A percentile compares a stretch with the other conserved stretches of the same genome.
Evolutionary conservation across 2,888 invertebrate genomes (phyloP).

Genomic region (Pandemis heparana): DNA sequence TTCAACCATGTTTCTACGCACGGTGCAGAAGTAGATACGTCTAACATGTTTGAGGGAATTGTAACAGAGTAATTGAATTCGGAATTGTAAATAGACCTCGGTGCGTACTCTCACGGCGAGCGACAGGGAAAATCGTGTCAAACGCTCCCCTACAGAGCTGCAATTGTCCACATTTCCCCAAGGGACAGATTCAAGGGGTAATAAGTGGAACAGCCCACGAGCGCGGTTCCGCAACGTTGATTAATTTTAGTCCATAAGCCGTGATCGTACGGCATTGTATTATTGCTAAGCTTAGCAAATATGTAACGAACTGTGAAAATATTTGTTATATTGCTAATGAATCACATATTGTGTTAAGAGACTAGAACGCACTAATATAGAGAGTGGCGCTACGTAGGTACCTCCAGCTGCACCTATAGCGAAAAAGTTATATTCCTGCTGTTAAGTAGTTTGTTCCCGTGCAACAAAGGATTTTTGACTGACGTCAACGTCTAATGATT

Average conservation of each 20-base stretch:
- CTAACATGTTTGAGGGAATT: constrained; percentile 6
- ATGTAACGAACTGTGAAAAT: background rate
- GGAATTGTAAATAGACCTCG: constrained; percentile 31
- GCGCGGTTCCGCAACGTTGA: constrained; percentile 29
- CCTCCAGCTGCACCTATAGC: background rate
- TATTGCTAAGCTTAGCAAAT: constrained; percentile 11
- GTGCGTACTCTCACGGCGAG: constrained; percentile 4
- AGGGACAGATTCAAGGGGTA: constrained; percentile 28
- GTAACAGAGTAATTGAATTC: constrained; percentile 21
- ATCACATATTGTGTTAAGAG: constrained; percentile 6
- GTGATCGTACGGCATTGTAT: constrained; percentile 15
- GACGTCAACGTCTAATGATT: too few relatives aligned
- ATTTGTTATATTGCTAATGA: constrained; percentile 16
- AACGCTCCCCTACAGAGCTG: constrained; percentile 10
- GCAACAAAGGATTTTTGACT: too few relatives aligned
- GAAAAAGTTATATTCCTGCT: too few relatives aligned
- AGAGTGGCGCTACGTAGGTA: background rate
- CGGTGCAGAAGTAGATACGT: background rate
- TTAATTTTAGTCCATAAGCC: constrained; percentile 36
- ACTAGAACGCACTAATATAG: background rate
- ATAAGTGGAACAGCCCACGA: constrained; percentile 26
- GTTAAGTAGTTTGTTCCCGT: too few relatives aligned
- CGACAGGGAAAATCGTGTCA: constrained; percentile 22
- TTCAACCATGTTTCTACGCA: background rate
- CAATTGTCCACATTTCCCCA: constrained; percentile 31